phyloP scores from a whole-genome alignment of 2,113 vertebrate genomes.

The Hystrix cristata region DNA sequence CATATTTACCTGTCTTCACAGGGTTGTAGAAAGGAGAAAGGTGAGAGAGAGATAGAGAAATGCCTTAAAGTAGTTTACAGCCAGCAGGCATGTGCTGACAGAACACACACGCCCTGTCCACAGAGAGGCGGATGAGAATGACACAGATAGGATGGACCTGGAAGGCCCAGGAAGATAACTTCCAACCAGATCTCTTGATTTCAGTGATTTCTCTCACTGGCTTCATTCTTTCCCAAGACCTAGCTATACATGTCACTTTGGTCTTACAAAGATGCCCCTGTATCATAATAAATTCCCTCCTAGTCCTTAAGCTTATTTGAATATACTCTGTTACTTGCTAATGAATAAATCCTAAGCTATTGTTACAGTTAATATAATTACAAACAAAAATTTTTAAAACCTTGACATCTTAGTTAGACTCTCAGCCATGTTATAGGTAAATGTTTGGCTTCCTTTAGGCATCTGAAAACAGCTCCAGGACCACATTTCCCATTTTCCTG shows the following conservation, averaged over 20 bases:
- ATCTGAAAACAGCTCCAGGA: neutral
- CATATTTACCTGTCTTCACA: neutral
- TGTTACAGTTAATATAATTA: conserved; percentile 8
- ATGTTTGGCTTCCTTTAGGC: neutral
- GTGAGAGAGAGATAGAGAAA: neutral
- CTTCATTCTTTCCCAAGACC: neutral
- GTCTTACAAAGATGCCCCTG: neutral
- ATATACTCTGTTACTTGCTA: neutral
- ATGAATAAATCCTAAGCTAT: neutral
- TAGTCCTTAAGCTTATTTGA: conserved; percentile 23
- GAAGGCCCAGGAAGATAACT: neutral
- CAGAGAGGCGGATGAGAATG: neutral
- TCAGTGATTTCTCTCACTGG: neutral
- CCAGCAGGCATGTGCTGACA: neutral
- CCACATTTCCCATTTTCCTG: neutral
- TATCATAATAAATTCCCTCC: neutral
- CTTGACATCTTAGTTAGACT: neutral
- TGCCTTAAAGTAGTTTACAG: neutral
- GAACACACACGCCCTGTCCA: neutral
- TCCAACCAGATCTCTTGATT: neutral
- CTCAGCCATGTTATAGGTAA: neutral
- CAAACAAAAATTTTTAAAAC: conserved; percentile 23
- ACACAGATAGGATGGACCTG: neutral
- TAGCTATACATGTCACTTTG: neutral
- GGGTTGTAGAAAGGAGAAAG: too few relatives aligned